phyloP scores from a whole-genome alignment of 2,888 invertebrate species.

The Phengaris arion region DNA sequence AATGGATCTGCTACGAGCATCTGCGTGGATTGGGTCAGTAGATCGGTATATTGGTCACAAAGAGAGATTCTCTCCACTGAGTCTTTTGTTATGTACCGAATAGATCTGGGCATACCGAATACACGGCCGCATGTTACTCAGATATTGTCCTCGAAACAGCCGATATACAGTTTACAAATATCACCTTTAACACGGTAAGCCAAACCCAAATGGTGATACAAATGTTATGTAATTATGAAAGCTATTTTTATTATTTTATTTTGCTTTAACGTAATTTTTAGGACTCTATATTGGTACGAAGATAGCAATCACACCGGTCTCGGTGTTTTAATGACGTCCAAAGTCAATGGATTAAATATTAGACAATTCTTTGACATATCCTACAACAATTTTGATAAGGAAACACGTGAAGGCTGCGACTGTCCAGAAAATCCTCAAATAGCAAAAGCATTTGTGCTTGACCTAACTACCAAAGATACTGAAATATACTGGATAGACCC shows the following conservation, averaged over 20 bases:
- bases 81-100: constrained; percentile 80
- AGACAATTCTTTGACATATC: constrained; percentile 78
- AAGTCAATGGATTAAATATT: constrained; percentile 77
- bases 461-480: constrained; percentile 80
- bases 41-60: constrained; percentile 91
- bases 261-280: constrained; percentile 49
- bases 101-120: constrained; percentile 82
- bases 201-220: background rate
- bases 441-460: constrained; percentile 83
- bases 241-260: background rate
- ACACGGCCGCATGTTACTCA: constrained; percentile 73
- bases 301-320: constrained; percentile 77
- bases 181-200: constrained; percentile 87
- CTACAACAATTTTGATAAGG: constrained; percentile 40
- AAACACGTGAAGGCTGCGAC: constrained; percentile 71
- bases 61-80: constrained; percentile 67
- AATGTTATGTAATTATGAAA: background rate
- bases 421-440: constrained; percentile 83
- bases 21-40: constrained; percentile 92
- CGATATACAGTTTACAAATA: constrained; percentile 84
- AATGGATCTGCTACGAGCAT: constrained; percentile 80
- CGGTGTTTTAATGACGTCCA: constrained; percentile 82
- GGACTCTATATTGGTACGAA: constrained; percentile 89
- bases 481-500: constrained; percentile 83
- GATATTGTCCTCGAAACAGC: constrained; percentile 77